Base-by-base conservation (phyloP, 2,797 vertebrate genomes). In the Cossypha heuglini region DNA sequence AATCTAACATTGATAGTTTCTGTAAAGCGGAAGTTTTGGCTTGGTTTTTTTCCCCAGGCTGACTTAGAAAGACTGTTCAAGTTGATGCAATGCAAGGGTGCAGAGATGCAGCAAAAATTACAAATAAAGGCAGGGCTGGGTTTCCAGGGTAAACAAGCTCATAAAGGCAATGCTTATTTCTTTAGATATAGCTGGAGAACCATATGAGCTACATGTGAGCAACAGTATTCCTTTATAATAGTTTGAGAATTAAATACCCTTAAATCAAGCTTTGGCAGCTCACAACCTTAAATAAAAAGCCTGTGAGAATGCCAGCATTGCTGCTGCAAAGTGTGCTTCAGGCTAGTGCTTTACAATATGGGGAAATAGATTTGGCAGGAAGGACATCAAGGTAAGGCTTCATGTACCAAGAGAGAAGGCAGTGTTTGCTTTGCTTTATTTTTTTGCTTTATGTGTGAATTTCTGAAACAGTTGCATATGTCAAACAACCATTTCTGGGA, bases 221-320 rank as follows among this genome's bases (percentile, higher is more conserved):
- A 93, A 63, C 76, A 86, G n/a, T 54, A 90, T 88, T 77, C 40
- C 42, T 55, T 75, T 71, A 35, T 80, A 96, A 87, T 74, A 51
- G 51, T 91, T 92, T 90, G n/a, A 69, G 63, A 95, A 91, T 95
- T 68, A 94, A 91, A 86, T 75, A 38, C 90, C 77, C 80, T 49
- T 95, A 96, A 88, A 92, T 96, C 82, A 74, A 81, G 62, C 37
- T 73, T 67, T 95, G 86, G 67, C 66, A 95, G 49, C 72, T 86
- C 67, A 94, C 90, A 96, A 82, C 58, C 74, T 95, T 68, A 57
- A 87, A 64, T 61, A 72, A 88, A 97, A 88, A 75, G 52, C 33
- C 51, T 66, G 17, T 58, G 67, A 87, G 38, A 88, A 83, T 73
- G 62, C 49, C 57, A 66, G 76, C 68, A 35, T 87, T 33, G 31